Evolutionary conservation across 2,888 invertebrate genomes (phyloP).

Genomic region (Chrysopilus asiliformis): DNA sequence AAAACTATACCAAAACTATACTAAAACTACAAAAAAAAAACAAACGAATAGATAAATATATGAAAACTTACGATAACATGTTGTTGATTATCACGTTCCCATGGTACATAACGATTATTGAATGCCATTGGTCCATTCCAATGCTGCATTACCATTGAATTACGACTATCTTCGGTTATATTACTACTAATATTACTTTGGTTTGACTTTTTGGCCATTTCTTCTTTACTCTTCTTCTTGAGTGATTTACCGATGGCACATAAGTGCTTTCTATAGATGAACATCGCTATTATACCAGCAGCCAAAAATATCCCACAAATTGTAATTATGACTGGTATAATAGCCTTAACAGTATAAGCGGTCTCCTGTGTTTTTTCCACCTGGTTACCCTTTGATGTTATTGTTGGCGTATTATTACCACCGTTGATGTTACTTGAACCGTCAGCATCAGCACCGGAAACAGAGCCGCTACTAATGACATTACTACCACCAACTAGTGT

Average conservation of each 20-base stretch:
- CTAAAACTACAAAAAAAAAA: conserved; percentile 1
- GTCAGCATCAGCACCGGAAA: too few species aligned
- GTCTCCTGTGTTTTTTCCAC: not conserved
- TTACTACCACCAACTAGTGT: not conserved
- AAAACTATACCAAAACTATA: too few species aligned
- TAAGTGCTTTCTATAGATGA: conserved; percentile 54
- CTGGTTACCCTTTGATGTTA: conserved; percentile 7
- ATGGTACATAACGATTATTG: conserved; percentile 72
- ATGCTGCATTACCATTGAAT: conserved; percentile 52
- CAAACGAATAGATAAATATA: too few species aligned
- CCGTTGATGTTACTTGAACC: not conserved
- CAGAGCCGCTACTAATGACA: not conserved
- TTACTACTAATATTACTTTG: conserved; percentile 30
- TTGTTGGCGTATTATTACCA: conserved; percentile 1
- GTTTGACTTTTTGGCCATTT: conserved; percentile 49
- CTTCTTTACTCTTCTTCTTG: conserved; percentile 47
- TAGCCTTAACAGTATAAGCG: conserved; percentile 46
- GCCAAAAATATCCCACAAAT: conserved; percentile 55
- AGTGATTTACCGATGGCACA: conserved; percentile 48
- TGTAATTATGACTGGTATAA: conserved; percentile 54
- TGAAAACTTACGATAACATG: conserved; percentile 28
- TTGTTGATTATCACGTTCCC: conserved; percentile 49
- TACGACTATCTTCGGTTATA: conserved; percentile 31
- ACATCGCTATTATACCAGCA: conserved; percentile 50
- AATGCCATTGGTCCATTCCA: conserved; percentile 71